Conservation (phyloP, 2,113 vertebrate species). For the Grammomys dolichurus region DNA sequence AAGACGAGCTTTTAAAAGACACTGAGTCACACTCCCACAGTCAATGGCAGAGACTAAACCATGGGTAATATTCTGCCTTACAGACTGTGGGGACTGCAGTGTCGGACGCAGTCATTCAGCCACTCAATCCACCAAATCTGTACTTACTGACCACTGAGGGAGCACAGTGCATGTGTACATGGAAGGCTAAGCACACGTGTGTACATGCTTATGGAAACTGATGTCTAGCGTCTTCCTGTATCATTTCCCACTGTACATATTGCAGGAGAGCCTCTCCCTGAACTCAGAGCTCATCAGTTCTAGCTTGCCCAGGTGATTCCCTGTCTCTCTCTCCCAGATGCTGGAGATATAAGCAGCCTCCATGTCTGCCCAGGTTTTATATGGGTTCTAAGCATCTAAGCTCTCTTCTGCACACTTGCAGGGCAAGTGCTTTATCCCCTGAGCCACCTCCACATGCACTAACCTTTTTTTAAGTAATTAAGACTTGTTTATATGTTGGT, state of each 20-base stretch:
- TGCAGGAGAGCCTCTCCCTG: neutral
- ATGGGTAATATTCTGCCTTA: neutral
- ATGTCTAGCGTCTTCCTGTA: neutral
- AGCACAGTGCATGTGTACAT: neutral
- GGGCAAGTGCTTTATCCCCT: neutral
- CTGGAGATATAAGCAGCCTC: neutral
- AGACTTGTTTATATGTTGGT: conserved; percentile 15
- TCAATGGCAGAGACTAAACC: neutral
- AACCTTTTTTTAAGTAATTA: neutral
- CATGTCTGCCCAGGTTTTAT: neutral
- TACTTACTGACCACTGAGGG: neutral
- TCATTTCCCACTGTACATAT: neutral
- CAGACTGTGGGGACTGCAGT: neutral
- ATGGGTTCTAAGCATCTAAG: neutral
- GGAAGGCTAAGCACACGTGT: neutral
- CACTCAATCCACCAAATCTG: neutral
- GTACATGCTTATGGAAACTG: no score
- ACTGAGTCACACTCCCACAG: neutral
- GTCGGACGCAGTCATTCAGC: neutral
- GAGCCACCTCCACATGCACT: neutral
- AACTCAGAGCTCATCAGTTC: neutral
- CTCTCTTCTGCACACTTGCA: neutral
- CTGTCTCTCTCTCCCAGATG: neutral
- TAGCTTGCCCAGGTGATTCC: neutral
- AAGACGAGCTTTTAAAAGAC: conserved; percentile 26